Base-by-base conservation (phyloP, 2,797 vertebrate species). In the Bradypodion ventrale region DNA sequence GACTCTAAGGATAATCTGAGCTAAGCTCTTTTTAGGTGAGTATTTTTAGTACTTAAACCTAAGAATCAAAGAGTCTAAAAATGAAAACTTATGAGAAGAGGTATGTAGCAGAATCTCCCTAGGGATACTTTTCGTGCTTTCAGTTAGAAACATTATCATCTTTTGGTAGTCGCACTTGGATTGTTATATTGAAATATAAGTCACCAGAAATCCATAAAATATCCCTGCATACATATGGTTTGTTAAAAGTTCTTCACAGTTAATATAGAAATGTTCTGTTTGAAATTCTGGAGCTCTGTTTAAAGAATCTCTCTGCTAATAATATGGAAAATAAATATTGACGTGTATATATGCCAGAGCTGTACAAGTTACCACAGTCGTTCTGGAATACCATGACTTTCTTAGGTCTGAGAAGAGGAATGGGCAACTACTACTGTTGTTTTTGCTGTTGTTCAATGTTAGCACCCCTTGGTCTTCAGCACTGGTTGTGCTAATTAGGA, bases 21-120 rank as follows among this genome's bases (percentile, higher is more conserved):
- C 73, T 83, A 86, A 91, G 37, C 82, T 87, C 65, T 90, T 92
- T 78, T 89, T 82, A 85, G 75, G 70, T 79, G 63, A 29, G 1
- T 85, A 76, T 85, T 92, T 66, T 76, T 86, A 83, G 83, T 88
- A 82, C 74, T 85, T 85, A 37, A 8, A 65, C 37, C 74, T 91
- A 0, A 56, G 52, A 35, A 70, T 72, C 35, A 66, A 40, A 82
- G 69, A 49, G 85, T 76, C 83, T 69, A 82, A 77, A 85, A 87
- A 52, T 70, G 35, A 56, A 35, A 78, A 46, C 5, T 62, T 0
- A 19, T 32, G 7, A 32, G 75, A 77, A 65, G 44, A n/a, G 13
- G 0, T 29, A 79, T 89, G 37, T 13, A 3, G 10, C 0, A 0
- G 40, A 59, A 42, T 32, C 40, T 68, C 13, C 3, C 29, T 19